A percentile compares a stretch with the other conserved stretches of the same genome.
phyloP scores from a whole-genome alignment of 1,140 invertebrate species.

The Neodiprion pinetum region DNA sequence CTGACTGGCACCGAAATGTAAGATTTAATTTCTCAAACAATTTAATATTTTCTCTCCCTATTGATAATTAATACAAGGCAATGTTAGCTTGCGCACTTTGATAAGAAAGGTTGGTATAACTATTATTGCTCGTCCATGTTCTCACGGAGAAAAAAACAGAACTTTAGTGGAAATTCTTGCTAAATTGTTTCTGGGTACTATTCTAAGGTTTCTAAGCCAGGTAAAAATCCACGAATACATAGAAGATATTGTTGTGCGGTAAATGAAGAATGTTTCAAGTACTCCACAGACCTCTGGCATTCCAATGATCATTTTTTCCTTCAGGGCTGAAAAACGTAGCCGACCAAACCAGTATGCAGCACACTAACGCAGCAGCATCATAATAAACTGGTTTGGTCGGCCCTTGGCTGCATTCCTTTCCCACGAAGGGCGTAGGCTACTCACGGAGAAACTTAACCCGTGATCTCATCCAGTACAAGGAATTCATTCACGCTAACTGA shows the following conservation, averaged over 20 bases:
- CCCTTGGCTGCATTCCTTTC: slow-evolving; percentile 34
- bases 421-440: slow-evolving; percentile 21
- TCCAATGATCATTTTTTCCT: slow-evolving; percentile 6
- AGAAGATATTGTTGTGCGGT: neutral
- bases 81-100: too few species aligned
- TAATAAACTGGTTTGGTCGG: slow-evolving; percentile 29
- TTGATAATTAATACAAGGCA: too few species aligned
- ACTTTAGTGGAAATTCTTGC: too few species aligned
- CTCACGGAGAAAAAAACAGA: too few species aligned
- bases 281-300: neutral
- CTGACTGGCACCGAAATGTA: too few species aligned
- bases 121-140: too few species aligned
- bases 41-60: too few species aligned
- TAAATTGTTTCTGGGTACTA: neutral
- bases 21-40: too few species aligned
- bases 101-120: too few species aligned
- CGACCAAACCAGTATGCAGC: slow-evolving; percentile 25
- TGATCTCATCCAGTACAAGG: neutral
- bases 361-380: neutral
- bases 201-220: neutral
- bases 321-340: slow-evolving; percentile 20
- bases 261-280: neutral
- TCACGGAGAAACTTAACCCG: neutral
- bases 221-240: too few species aligned
- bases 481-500: neutral